phyloP scores from a whole-genome alignment of 2,797 vertebrate genomes.

The Pangasius djambal region DNA sequence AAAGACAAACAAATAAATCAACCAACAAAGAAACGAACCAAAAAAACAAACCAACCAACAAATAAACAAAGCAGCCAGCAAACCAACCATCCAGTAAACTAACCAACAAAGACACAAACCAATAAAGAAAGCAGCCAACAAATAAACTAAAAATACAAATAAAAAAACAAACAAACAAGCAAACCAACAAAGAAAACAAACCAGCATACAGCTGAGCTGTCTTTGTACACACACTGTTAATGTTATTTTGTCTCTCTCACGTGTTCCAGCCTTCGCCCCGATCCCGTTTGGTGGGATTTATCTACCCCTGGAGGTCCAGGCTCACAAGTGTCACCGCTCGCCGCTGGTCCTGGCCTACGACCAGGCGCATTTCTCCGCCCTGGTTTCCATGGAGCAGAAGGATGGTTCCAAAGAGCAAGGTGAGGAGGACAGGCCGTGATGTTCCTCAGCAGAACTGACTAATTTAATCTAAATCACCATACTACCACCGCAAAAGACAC shows the following conservation, averaged over 20 bases:
- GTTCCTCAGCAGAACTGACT: neutral
- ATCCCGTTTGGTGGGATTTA: conserved; percentile 98
- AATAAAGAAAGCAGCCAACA: neutral
- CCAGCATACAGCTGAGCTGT: neutral
- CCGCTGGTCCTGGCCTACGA: conserved; percentile 94
- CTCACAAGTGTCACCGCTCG: conserved; percentile 90
- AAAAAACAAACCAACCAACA: neutral
- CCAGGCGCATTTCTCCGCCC: conserved; percentile 96
- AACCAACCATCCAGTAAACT: neutral
- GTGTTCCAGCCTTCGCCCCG: conserved; percentile 87
- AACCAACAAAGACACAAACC: neutral
- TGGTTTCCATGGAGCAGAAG: conserved; percentile 97
- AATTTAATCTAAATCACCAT: neutral
- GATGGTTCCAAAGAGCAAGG: conserved; percentile 91
- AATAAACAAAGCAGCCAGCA: neutral
- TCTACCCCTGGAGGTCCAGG: conserved; percentile 90
- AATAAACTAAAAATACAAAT: neutral
- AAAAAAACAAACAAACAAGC: neutral
- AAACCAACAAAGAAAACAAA: neutral
- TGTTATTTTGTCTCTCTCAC: neutral
- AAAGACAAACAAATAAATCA: neutral
- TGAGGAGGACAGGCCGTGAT: conserved; percentile 55
- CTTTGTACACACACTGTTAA: neutral
- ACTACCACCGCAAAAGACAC: neutral
- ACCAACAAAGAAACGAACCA: neutral